Base-by-base conservation (phyloP, 2,888 invertebrate species). In the Tetragonisca angustula region DNA sequence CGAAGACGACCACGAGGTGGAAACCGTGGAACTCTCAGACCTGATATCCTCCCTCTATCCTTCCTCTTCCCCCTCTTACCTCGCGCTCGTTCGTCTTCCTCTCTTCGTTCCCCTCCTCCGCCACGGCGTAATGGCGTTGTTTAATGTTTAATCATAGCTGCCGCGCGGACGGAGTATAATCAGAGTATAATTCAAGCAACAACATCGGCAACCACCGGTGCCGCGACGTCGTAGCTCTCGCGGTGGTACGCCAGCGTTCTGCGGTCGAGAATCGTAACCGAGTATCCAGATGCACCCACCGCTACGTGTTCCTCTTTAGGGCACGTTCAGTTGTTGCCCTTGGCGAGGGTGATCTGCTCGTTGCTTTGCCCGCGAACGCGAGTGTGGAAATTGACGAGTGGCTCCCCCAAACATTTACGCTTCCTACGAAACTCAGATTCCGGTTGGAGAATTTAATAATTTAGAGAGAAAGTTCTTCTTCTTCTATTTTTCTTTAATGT, bases 101-200 rank as follows among this genome's bases (percentile, higher is more conserved):
- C 67, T 75, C 67, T 75, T 64, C 19, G 56, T 72, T 88, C 78
- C 49, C 73, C 82, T 81, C 85, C 73, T 65, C 43, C 9, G 74
- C 89, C 43, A 43, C 79, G 89, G 87, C 81, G 90, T 94, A 94
- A 94, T 94, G 93, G 93, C 93, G 94, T 94, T 94, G 93, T 94
- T 94, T 94, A 94, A 94, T 93, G 93, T 94, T 94, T 94, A 94
- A 94, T 94, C 94, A 94, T 94, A 93, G 90, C 93, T 92, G 88
- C 90, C 91, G 91, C 90, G 89, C 89, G 88, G 92, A 89, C 89
- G 87, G 90, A 90, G 93, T 93, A 93, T 94, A 94, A 94, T 94
- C 94, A 93, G 93, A 93, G 93, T 93, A 93, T 94, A 94, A 94
- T 94, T 93, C 93, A 93, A 93, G 92, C 93, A 93, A 93, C 93